Evolutionary conservation across 2,113 vertebrate genomes (phyloP), one percentile per base, ranked within the genome.

Genomic region (Ariopsis seemanni): DNA sequence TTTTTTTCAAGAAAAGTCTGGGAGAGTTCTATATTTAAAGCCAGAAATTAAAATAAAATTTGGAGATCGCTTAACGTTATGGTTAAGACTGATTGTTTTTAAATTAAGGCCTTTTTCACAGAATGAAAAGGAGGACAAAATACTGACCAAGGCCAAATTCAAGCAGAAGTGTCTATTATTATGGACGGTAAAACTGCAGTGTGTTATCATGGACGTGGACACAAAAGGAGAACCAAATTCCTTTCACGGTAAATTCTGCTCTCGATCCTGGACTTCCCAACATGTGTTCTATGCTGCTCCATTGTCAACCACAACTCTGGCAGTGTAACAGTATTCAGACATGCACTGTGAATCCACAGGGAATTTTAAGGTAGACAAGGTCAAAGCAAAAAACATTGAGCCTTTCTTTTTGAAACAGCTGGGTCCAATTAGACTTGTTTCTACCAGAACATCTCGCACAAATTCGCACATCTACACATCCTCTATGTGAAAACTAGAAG

Each of bases 351-450:
- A 52, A 30, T 80, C 88, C 55, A 30, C 77, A 22, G 48, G 15
- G 65, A 83, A 87, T 25, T 87, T 57, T 82, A 78, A 78, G 67
- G 67, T 22, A 82, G 86, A 81, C 85, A 87, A 87, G 75, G 88
- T 81, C 86, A 60, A 78, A 62, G 69, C 50, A 78, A 82, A 42
- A 87, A 82, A 65, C 81, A 30, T 50, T 82, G 69, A 17, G 58
- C 50, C 62, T 62, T 4, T 74, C 57, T 83, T 65, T 50, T 67
- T 83, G 25, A 65, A 65, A 65, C 42, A 85, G 83, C 72, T 72
- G 82, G 60, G 52, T 79, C 42, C 22, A 63, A 82, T 88, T 80
- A 85, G 52, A 34, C 60, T 67, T 50, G 8, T 53, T 50, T 53
- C 9, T 10, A 84, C 27, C 67, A 27, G 50, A 20, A 14, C 42